Evolutionary conservation across 2,113 vertebrate species (phyloP).

Genomic region (Herpailurus yagouaroundi): DNA sequence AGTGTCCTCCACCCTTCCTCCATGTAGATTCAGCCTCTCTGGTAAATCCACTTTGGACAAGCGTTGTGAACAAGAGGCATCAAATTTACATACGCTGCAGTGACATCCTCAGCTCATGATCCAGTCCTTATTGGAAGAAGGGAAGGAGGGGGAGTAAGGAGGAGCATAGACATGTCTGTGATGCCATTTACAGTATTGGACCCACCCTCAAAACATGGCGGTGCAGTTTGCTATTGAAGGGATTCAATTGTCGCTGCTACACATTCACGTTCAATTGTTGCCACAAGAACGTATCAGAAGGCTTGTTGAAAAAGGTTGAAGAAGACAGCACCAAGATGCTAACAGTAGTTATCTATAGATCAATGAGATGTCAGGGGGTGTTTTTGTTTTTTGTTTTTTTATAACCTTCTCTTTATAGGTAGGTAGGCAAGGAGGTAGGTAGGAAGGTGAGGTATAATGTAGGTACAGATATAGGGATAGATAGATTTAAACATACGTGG

Average conservation of each 20-base stretch:
- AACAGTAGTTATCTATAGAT: not conserved
- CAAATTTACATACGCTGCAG: not conserved
- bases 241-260: not conserved
- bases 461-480: not conserved
- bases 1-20: not conserved
- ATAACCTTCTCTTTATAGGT: not conserved
- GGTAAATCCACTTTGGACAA: not conserved
- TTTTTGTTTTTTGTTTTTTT: not conserved
- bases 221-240: not conserved
- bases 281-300: not conserved
- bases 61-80: not conserved
- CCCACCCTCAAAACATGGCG: not conserved
- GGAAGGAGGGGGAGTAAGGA: not conserved
- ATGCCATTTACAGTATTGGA: no score
- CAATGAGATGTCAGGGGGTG: not conserved
- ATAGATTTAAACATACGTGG: not conserved
- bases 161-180: not conserved
- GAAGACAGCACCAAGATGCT: not conserved
- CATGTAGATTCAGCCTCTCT: not conserved
- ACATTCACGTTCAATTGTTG: not conserved
- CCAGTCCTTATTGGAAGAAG: not conserved
- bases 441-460: not conserved
- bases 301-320: not conserved
- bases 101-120: not conserved
- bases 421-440: not conserved